Evolutionary conservation across 2,888 invertebrate genomes (phyloP), one percentile per base, ranked within the genome.

Genomic region (Galerucella nymphaeae): DNA sequence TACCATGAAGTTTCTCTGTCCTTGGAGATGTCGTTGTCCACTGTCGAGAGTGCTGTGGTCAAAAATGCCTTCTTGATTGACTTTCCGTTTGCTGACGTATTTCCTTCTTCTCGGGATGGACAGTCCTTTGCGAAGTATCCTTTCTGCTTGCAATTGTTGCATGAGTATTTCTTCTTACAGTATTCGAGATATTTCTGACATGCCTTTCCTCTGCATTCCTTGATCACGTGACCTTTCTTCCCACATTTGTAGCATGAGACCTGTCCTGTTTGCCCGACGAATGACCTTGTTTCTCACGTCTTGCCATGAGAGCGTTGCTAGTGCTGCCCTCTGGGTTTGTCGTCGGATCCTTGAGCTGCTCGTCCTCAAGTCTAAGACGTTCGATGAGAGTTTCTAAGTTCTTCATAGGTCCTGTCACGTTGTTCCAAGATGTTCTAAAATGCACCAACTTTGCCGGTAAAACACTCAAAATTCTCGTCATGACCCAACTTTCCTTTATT

Each of bases 401-500:
- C 23, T 30, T 58, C 13, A 5, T 20, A 18, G 23, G 9, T 58
- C 16, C 13, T 2, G 13, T 30, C 3, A 58, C 58, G 20, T 58
- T 58, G 58, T 58, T 20, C 23, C 23, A 58, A 9, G 14, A 16
- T 18, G 50, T 50, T 50, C 16, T 50, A 6, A 50, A n/a, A 50
- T 50, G 50, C 6, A 2, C 13, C n/a, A 66, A 41, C 42, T 57
- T 66, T 23, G 66, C 2, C n/a, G 66, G 66, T 57, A 66, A 18
- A 14, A 69, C 23, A 18, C 53, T 48, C 16, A 69, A 61, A 30
- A 69, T 69, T 69, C 63, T 69, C 20, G 69, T 69, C 61, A 69
- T 69, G n/a, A 69, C 50, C 63, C 69, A 69, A 58, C 55, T 20
- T 65, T 65, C 64, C 70, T 20, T 71, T 38, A 57, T 41, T 10